phyloP scores from a whole-genome alignment of 2,113 vertebrate genomes.

The Antigone vipio region DNA sequence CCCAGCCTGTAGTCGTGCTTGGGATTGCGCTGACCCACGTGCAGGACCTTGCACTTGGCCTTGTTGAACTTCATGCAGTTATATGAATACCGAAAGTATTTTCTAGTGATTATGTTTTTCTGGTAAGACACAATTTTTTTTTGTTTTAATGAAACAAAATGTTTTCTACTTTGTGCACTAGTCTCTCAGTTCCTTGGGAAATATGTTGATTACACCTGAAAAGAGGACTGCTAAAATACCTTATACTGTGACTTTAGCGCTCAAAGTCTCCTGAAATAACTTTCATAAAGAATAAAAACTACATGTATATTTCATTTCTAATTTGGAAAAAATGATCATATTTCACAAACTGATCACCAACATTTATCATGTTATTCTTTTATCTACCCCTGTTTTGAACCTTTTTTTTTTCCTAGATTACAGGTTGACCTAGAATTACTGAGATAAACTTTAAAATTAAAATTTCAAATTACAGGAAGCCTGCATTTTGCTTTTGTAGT shows the following conservation, averaged over 20 bases:
- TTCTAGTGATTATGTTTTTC: not conserved
- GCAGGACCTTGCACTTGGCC: no score
- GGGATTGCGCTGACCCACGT: no score
- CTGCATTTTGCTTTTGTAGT: not conserved
- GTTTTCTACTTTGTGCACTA: not conserved
- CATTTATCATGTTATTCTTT: not conserved
- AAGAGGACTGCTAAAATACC: not conserved
- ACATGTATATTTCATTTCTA: not conserved
- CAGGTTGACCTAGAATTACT: not conserved
- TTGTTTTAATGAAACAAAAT: not conserved
- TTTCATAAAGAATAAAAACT: not conserved
- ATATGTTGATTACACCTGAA: not conserved
- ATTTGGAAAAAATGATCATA: not conserved
- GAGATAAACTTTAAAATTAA: not conserved
- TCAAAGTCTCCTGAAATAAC: not conserved
- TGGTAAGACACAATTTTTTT: not conserved
- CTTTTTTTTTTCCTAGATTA: not conserved
- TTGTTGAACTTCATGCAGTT: no score
- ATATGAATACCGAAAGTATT: not conserved
- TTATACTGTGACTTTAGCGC: not conserved
- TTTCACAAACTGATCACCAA: not conserved
- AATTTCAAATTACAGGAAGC: not conserved
- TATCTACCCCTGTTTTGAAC: not conserved
- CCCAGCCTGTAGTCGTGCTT: no score
- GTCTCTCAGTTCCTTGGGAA: not conserved